Evolutionary conservation across 2,888 invertebrate genomes (phyloP).

Genomic region (Mechanitis messenoides): DNA sequence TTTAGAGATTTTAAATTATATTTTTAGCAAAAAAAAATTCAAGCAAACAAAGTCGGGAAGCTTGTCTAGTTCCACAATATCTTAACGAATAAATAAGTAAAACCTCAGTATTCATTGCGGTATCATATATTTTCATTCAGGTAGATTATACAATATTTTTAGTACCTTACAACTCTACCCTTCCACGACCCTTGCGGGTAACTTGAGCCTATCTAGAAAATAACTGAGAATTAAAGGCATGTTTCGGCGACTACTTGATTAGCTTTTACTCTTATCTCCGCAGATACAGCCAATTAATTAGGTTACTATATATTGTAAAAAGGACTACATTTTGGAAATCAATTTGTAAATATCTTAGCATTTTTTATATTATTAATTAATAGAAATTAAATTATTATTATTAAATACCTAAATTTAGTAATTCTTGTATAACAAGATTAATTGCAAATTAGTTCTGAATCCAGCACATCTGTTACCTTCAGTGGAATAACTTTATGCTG

Average conservation of each 20-base stretch:
- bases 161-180: conserved; percentile 10
- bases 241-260: conserved; percentile 13
- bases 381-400: background rate
- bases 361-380: background rate
- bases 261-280: conserved; percentile 14
- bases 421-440: conserved; percentile 9
- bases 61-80: no score
- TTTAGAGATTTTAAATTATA: no score
- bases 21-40: no score
- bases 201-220: conserved; percentile 14
- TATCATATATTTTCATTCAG: background rate
- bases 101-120: no score
- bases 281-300: conserved; percentile 8
- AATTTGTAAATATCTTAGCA: no score
- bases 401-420: background rate
- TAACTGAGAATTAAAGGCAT: conserved; percentile 18
- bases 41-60: no score
- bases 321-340: background rate
- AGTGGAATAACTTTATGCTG: conserved; percentile 11
- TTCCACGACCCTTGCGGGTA: conserved; percentile 6
- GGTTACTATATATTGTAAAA: background rate
- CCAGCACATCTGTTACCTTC: conserved; percentile 14
- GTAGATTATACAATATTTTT: conserved; percentile 13
- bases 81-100: no score
- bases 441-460: conserved; percentile 20